These are phyloP conservation scores for Leptocoma aspasia DNA, from an alignment of 2,113 vertebrate species.

Conservation along the genomic window DNA sequence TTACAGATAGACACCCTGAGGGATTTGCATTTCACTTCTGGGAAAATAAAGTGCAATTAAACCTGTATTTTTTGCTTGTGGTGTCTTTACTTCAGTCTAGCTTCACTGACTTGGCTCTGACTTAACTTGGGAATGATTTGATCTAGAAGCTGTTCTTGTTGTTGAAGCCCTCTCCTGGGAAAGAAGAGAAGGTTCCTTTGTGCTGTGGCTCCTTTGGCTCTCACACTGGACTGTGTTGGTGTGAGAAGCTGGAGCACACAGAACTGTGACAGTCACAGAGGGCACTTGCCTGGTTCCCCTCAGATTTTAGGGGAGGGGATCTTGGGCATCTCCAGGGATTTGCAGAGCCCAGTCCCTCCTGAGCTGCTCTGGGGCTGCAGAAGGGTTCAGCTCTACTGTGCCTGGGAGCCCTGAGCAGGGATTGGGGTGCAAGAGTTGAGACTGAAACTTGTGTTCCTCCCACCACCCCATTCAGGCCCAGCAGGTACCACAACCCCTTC, in stretches of 20 bases:
- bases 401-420: neutral
- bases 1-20: neutral
- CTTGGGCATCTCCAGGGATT: accelerated
- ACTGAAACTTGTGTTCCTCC: neutral
- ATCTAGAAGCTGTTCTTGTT: neutral
- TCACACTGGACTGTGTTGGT: accelerated
- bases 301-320: neutral
- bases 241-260: neutral
- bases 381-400: neutral
- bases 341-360: neutral
- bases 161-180: neutral
- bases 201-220: neutral
- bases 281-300: accelerated
- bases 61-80: neutral
- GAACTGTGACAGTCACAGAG: accelerated
- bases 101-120: neutral
- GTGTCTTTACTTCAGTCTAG: neutral
- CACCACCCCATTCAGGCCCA: no score
- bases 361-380: accelerated
- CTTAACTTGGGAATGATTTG: accelerated
- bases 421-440: no score
- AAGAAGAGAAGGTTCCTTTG: no score
- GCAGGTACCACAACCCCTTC: accelerated
- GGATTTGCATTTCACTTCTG: neutral
- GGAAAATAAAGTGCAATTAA: slow-evolving; percentile 70